Evolutionary conservation across 2,113 vertebrate species (phyloP).

Genomic region (Cyanoderma ruficeps): DNA sequence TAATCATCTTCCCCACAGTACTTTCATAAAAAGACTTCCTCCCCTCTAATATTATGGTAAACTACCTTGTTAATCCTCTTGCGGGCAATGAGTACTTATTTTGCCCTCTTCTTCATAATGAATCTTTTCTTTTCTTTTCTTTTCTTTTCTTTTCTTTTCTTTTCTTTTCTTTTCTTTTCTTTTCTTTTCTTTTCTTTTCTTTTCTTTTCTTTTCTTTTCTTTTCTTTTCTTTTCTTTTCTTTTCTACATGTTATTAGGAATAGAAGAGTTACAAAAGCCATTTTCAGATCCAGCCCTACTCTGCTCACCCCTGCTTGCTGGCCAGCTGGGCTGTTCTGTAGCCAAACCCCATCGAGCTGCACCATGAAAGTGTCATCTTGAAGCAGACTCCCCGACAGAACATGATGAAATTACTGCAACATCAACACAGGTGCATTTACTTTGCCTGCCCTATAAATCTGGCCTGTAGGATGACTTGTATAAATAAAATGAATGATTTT

Average conservation of each 20-base stretch:
- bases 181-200: background rate
- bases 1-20: slow-evolving; percentile 9
- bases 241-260: background rate
- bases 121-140: background rate
- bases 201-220: background rate
- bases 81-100: background rate
- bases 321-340: background rate
- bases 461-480: slow-evolving; percentile 1
- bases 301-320: background rate
- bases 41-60: background rate
- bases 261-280: background rate
- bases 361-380: background rate
- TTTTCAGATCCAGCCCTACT: background rate
- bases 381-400: background rate
- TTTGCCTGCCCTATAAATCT: slow-evolving; percentile 22
- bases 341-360: background rate
- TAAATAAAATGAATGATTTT: slow-evolving; percentile 19
- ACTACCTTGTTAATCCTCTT: slow-evolving; percentile 12
- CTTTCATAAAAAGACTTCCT: background rate
- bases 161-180: background rate
- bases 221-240: background rate
- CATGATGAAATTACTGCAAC: background rate
- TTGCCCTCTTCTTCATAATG: background rate
- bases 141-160: background rate
- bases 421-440: slow-evolving; percentile 26